Conservation (phyloP, 2,797 vertebrate species). For the Gallinago nigripennis region DNA sequence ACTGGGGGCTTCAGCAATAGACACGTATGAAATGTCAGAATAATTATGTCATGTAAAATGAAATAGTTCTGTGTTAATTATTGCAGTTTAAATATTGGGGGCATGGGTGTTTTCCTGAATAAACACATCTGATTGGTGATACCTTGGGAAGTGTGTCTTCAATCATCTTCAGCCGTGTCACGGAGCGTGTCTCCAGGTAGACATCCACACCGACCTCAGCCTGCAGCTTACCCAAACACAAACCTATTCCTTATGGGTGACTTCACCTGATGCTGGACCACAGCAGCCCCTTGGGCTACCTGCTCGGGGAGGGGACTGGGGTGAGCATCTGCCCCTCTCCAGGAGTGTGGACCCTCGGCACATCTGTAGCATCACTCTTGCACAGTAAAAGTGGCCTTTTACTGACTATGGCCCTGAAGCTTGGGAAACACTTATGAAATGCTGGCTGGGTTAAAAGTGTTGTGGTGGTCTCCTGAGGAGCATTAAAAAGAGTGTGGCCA, state of each 20-base stretch:
- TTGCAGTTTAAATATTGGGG: background rate
- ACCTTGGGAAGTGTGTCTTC: fast-evolving
- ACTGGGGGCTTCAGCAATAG: background rate
- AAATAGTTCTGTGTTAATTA: background rate
- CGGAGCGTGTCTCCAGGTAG: background rate
- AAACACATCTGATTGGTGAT: background rate
- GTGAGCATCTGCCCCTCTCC: background rate
- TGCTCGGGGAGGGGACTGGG: background rate
- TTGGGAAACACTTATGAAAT: background rate
- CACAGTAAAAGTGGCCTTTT: background rate
- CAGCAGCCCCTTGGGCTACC: background rate
- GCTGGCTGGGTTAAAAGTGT: background rate
- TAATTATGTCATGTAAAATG: background rate
- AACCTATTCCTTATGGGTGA: background rate
- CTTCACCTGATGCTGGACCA: background rate
- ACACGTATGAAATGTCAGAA: background rate
- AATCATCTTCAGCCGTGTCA: background rate
- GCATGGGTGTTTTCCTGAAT: background rate
- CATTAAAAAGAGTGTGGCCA: background rate
- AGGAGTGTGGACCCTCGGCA: fast-evolving
- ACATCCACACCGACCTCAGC: background rate
- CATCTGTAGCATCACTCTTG: no score
- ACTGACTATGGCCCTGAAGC: no score
- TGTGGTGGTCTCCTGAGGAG: background rate
- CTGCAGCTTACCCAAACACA: background rate